Percentiles rank a stretch among this genome's conserved stretches.
phyloP scores from a whole-genome alignment of 2,888 invertebrate species.

The Drosophila fungiperda region DNA sequence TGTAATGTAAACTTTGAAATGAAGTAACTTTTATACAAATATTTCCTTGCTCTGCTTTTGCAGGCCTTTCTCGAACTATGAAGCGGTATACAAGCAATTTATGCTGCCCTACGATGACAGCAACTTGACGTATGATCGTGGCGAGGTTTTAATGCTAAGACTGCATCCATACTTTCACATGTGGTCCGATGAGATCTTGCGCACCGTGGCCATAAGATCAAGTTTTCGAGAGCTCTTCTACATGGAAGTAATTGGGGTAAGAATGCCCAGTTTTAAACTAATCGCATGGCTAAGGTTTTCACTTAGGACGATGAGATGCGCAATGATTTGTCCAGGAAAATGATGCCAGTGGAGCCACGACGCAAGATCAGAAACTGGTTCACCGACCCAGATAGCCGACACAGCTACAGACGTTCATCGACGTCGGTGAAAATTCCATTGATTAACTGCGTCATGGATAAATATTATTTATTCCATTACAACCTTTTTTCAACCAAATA shows the following conservation, averaged over 20 bases:
- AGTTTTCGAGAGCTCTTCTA: slow-evolving; percentile 71
- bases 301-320: slow-evolving; percentile 39
- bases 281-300: not conserved
- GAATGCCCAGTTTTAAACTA: not conserved
- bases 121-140: slow-evolving; percentile 47
- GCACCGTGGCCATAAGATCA: slow-evolving; percentile 68
- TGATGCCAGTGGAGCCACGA: slow-evolving; percentile 80
- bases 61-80: slow-evolving; percentile 48
- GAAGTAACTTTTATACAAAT: not conserved
- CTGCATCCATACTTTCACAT: slow-evolving; percentile 79
- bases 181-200: slow-evolving; percentile 70
- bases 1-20: not conserved
- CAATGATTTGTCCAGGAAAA: slow-evolving; percentile 71
- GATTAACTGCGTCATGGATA: slow-evolving; percentile 49
- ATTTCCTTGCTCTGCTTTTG: not conserved
- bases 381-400: not conserved
- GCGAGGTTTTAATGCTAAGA: slow-evolving; percentile 70
- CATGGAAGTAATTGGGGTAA: slow-evolving; percentile 47
- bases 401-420: slow-evolving; percentile 1
- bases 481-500: slow-evolving; percentile 57
- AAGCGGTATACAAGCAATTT: slow-evolving; percentile 58
- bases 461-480: slow-evolving; percentile 58
- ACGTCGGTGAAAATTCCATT: not conserved
- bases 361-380: slow-evolving; percentile 61
- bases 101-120: slow-evolving; percentile 37